Evolutionary conservation across 2,797 vertebrate genomes (phyloP).

Genomic region (Pipistrellus nathusii): DNA sequence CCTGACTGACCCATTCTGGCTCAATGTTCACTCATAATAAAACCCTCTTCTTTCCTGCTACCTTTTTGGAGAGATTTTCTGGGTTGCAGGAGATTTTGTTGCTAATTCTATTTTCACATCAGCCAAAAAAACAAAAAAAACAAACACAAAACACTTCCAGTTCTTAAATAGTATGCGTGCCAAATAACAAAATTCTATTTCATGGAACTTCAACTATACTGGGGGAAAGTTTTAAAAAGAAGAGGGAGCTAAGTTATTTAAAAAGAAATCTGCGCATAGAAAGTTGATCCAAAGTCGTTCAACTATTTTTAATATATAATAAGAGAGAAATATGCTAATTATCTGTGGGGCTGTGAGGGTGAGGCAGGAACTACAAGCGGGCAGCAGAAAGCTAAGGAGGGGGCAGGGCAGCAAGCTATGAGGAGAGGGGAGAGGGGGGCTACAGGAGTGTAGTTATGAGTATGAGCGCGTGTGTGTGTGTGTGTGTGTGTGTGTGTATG

Average conservation of each 20-base stretch:
- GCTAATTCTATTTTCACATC: slow-evolving; percentile 11
- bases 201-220: neutral
- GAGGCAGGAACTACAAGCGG: too few species aligned
- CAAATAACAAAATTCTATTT: slow-evolving; percentile 51
- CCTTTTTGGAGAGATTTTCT: neutral
- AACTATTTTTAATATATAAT: too few species aligned
- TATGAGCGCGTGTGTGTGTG: too few species aligned
- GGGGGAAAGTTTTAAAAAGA: neutral
- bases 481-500: too few species aligned
- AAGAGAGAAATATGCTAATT: too few species aligned
- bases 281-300: neutral
- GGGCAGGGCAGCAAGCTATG: too few species aligned
- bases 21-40: neutral
- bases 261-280: neutral
- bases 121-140: neutral
- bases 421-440: too few species aligned
- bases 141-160: neutral
- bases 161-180: slow-evolving; percentile 8
- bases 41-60: neutral
- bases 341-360: too few species aligned
- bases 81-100: neutral
- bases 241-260: neutral
- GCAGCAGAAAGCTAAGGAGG: too few species aligned
- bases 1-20: neutral
- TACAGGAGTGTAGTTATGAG: too few species aligned